phyloP scores from a whole-genome alignment of 2,797 vertebrate genomes.

The Linurgus olivaceus region DNA sequence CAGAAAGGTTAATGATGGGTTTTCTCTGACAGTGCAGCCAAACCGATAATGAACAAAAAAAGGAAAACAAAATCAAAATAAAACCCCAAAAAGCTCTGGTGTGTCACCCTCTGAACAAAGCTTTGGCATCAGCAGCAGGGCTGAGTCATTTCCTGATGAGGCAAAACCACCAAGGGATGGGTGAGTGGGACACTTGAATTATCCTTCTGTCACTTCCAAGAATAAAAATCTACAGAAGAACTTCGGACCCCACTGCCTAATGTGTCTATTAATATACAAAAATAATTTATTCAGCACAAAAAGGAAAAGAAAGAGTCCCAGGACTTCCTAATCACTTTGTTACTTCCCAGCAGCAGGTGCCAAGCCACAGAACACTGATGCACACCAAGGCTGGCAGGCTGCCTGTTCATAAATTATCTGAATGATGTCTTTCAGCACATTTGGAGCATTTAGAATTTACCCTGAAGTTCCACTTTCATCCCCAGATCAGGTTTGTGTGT shows the following conservation, averaged over 20 bases:
- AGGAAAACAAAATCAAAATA: background rate
- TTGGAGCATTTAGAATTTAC: constrained; percentile 27
- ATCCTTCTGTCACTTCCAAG: background rate
- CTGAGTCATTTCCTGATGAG: background rate
- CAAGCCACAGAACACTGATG: background rate
- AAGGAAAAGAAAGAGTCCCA: background rate
- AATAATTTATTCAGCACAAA: background rate
- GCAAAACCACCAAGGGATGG: background rate
- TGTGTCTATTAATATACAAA: background rate
- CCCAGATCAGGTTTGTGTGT: background rate
- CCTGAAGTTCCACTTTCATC: background rate
- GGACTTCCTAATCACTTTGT: background rate
- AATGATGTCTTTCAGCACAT: constrained; percentile 44
- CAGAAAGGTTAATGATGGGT: background rate
- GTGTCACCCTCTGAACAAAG: background rate
- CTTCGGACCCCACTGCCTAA: background rate
- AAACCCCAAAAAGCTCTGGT: background rate
- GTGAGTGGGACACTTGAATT: background rate
- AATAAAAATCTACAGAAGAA: background rate
- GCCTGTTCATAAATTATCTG: constrained; percentile 18
- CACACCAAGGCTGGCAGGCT: constrained; percentile 1
- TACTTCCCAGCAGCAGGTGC: constrained; percentile 27
- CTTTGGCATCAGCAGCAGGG: background rate
- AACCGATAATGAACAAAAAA: background rate
- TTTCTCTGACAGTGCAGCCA: background rate